Percentiles rank a stretch among this genome's conserved stretches.
These are phyloP conservation scores for Rhombomys opimus DNA, from an alignment of 2,113 vertebrate genomes.

Conservation along the genomic window DNA sequence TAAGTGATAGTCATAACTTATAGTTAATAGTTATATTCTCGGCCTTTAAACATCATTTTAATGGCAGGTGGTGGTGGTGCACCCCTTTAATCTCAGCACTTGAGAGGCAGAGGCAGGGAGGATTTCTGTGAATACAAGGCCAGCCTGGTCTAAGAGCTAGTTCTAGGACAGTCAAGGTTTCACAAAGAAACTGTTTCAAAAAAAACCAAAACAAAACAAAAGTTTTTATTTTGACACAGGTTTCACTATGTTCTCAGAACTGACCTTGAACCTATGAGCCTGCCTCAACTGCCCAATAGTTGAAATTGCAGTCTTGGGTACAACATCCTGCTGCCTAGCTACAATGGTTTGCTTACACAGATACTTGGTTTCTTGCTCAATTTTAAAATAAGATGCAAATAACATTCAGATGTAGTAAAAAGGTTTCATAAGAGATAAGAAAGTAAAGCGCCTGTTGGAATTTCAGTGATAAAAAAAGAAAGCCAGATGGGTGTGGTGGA, in stretches of 20 bases:
- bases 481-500: not conserved
- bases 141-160: not conserved
- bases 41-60: not conserved
- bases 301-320: not conserved
- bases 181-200: not conserved
- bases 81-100: not conserved
- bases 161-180: not conserved
- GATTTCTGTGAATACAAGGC: not conserved
- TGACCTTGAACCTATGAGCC: not conserved
- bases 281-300: not conserved
- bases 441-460: not conserved
- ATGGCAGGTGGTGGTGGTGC: not conserved
- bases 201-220: not conserved
- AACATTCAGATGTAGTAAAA: constrained; percentile 29
- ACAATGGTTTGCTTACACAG: not conserved
- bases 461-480: constrained; percentile 3
- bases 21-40: not conserved
- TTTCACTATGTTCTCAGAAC: not conserved
- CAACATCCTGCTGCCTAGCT: not conserved
- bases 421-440: constrained; percentile 12
- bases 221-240: not conserved
- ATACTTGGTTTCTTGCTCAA: constrained; percentile 4
- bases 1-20: no score
- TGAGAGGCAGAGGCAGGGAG: not conserved
- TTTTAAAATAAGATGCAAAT: constrained; percentile 45